Evolutionary conservation across 2,113 vertebrate species (phyloP).

Genomic region (Crotalus tigris): DNA sequence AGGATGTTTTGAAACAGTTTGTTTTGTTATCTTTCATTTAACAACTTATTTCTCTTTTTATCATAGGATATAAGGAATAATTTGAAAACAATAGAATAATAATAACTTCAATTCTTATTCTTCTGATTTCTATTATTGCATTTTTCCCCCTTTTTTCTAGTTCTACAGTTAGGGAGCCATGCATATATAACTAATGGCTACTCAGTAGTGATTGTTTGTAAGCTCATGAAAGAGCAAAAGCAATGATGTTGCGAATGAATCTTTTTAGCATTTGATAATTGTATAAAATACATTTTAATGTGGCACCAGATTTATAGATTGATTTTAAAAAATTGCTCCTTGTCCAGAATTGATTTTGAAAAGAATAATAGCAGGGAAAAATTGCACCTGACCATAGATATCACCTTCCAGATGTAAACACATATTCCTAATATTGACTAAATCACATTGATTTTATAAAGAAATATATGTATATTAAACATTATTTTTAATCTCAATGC

Average conservation of each 20-base stretch:
- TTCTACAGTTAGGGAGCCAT: neutral
- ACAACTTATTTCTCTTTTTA: constrained; percentile 62
- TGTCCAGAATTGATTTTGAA: neutral
- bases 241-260: neutral
- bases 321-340: neutral
- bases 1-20: constrained; percentile 62
- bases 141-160: constrained; percentile 20
- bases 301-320: neutral
- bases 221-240: neutral
- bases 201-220: neutral
- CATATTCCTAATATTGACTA: constrained; percentile 27
- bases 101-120: constrained; percentile 37
- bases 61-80: constrained; percentile 54
- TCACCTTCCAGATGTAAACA: constrained; percentile 36
- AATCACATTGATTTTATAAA: constrained; percentile 25
- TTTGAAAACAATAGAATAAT: constrained; percentile 57
- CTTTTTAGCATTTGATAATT: neutral
- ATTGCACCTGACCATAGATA: constrained; percentile 30
- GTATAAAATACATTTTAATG: neutral
- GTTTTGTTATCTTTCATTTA: constrained; percentile 66
- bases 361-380: neutral
- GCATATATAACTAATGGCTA: neutral
- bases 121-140: constrained; percentile 46
- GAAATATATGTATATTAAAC: constrained; percentile 19
- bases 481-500: constrained; percentile 60